Evolutionary conservation across 2,888 invertebrate species (phyloP).

Genomic region (Drosophila quinaria): DNA sequence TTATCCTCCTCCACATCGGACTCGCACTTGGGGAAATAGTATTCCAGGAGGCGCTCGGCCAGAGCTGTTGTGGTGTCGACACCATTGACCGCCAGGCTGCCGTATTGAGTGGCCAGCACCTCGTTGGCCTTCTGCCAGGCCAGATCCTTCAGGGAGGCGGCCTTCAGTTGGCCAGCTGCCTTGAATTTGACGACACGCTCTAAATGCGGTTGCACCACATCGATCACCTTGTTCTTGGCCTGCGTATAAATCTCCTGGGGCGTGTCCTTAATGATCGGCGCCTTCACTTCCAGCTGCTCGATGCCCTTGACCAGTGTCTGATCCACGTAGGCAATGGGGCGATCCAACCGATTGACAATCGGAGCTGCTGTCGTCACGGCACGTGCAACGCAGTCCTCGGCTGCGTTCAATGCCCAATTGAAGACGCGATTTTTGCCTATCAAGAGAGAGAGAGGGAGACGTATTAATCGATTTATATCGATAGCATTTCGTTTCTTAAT

Average conservation of each 20-base stretch:
- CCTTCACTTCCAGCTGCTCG: slow-evolving; percentile 88
- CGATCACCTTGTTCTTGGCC: slow-evolving; percentile 87
- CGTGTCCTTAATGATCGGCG: slow-evolving; percentile 89
- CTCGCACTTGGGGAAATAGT: slow-evolving; percentile 89
- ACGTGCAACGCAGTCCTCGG: slow-evolving; percentile 88
- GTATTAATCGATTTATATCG: neutral
- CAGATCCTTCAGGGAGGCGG: slow-evolving; percentile 88
- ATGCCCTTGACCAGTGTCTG: slow-evolving; percentile 89
- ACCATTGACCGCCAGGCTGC: slow-evolving; percentile 89
- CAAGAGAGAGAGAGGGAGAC: neutral
- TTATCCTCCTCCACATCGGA: slow-evolving; percentile 87
- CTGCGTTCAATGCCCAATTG: slow-evolving; percentile 90
- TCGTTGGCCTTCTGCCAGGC: slow-evolving; percentile 91
- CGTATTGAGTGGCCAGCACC: slow-evolving; percentile 89
- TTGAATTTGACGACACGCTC: slow-evolving; percentile 84
- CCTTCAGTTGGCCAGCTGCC: slow-evolving; percentile 87
- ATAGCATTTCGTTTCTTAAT: too few relatives aligned
- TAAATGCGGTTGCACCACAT: slow-evolving; percentile 87
- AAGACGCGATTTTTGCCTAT: slow-evolving; percentile 88
- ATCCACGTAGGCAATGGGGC: slow-evolving; percentile 88
- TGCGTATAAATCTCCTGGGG: slow-evolving; percentile 88
- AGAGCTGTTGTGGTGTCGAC: slow-evolving; percentile 89
- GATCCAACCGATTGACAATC: slow-evolving; percentile 87
- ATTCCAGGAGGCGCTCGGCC: slow-evolving; percentile 91
- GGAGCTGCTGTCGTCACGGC: slow-evolving; percentile 88